Evolutionary conservation across 2,113 vertebrate genomes (phyloP).

Genomic region (Centropus bengalensis): DNA sequence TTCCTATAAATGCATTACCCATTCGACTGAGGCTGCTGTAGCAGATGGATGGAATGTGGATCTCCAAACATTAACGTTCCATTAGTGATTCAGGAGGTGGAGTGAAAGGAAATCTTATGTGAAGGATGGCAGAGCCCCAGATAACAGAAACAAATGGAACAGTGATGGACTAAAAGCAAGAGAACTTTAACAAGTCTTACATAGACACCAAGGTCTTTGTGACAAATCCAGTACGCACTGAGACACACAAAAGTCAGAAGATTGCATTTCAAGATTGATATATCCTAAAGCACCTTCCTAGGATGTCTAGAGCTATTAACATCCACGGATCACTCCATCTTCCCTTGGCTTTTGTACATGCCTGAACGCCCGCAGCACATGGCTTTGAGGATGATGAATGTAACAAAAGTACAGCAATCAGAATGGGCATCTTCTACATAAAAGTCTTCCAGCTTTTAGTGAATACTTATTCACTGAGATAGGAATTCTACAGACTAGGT

Average conservation of each 20-base stretch:
- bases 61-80: conserved; percentile 66
- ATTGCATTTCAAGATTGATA: conserved; percentile 68
- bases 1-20: conserved; percentile 69
- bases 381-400: conserved; percentile 76
- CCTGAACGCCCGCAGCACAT: conserved; percentile 75
- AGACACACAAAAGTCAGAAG: conserved; percentile 66
- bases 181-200: conserved; percentile 74
- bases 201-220: conserved; percentile 72
- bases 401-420: conserved; percentile 70
- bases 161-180: conserved; percentile 73
- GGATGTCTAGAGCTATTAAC: conserved; percentile 70
- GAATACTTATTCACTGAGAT: conserved; percentile 66
- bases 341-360: conserved; percentile 71
- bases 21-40: conserved; percentile 69
- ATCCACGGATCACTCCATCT: conserved; percentile 68
- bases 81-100: conserved; percentile 66
- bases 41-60: conserved; percentile 56
- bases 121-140: conserved; percentile 67
- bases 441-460: conserved; percentile 78
- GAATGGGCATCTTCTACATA: conserved; percentile 69
- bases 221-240: conserved; percentile 68
- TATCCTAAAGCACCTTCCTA: conserved; percentile 47
- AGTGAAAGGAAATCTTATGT: conserved; percentile 65
- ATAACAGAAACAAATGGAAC: conserved; percentile 71
- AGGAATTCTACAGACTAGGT: conserved; percentile 78